Conservation (phyloP, 2,113 vertebrate genomes). For the Hyperoodon ampullatus region DNA sequence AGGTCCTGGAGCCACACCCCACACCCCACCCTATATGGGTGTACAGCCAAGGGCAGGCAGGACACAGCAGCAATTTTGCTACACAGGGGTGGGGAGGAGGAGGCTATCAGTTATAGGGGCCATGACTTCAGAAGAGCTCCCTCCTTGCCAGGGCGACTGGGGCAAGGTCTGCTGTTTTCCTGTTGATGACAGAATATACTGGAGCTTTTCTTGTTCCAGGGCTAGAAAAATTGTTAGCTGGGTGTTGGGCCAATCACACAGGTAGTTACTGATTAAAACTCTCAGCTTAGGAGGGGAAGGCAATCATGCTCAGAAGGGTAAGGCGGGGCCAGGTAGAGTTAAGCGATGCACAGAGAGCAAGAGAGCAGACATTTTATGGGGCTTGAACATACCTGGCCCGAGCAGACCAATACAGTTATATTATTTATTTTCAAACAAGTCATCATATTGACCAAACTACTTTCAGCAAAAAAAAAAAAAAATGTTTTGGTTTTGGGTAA, state of each 20-base stretch:
- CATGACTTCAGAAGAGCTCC: not conserved
- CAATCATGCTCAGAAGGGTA: not conserved
- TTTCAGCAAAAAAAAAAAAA: not conserved
- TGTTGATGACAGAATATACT: not conserved
- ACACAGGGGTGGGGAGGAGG: not conserved
- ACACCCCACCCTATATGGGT: not conserved
- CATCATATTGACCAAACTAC: not conserved
- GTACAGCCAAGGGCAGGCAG: not conserved
- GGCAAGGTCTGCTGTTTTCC: not conserved
- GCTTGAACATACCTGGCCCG: not conserved
- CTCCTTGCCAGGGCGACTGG: too few relatives aligned
- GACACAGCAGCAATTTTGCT: not conserved
- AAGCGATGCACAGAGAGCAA: not conserved
- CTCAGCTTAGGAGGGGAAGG: not conserved
- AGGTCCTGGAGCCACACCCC: not conserved
- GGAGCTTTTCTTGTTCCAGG: not conserved
- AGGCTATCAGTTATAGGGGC: not conserved
- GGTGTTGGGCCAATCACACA: not conserved
- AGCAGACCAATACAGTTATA: not conserved
- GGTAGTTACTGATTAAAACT: not conserved
- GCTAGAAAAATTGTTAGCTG: not conserved
- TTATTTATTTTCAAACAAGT: not conserved
- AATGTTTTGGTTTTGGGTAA: not conserved
- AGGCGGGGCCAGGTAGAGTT: not conserved
- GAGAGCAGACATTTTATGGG: not conserved